Evolutionary conservation across 1,140 invertebrate genomes (phyloP).

Genomic region (Drosophila cardini): DNA sequence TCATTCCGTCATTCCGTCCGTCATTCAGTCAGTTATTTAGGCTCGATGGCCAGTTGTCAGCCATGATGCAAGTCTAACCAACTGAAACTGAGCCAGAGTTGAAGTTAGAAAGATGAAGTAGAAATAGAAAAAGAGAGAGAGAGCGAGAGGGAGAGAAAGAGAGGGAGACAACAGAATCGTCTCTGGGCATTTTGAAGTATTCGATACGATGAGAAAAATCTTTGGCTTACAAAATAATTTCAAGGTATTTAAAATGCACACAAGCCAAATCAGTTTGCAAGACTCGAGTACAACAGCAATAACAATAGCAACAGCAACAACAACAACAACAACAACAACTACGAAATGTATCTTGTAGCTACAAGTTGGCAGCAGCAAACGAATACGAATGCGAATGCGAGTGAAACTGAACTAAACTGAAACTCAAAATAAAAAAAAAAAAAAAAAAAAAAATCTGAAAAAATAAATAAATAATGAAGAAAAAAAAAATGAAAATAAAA

Average conservation of each 20-base stretch:
- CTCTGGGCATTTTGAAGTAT: constrained; percentile 52
- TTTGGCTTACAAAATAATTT: constrained; percentile 71
- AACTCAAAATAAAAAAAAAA: constrained; percentile 52
- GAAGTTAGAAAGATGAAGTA: constrained; percentile 1
- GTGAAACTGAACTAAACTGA: constrained; percentile 74
- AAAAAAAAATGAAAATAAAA: constrained; percentile 65
- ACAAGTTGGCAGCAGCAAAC: constrained; percentile 64
- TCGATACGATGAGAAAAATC: constrained; percentile 71
- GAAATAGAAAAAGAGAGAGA: background rate
- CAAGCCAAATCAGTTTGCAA: constrained; percentile 58
- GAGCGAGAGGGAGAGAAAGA: background rate
- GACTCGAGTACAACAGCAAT: constrained; percentile 47
- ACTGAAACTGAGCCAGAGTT: constrained; percentile 38
- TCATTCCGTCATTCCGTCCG: constrained; percentile 41
- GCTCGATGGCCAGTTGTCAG: constrained; percentile 31
- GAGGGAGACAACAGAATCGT: constrained; percentile 5
- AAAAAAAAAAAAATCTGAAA: constrained; percentile 47
- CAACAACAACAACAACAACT: constrained; percentile 36
- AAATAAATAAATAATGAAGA: constrained; percentile 45
- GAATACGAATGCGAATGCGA: constrained; percentile 61
- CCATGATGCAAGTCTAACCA: constrained; percentile 51
- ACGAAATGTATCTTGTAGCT: constrained; percentile 72
- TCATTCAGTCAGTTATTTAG: constrained; percentile 26
- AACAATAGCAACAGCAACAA: constrained; percentile 28
- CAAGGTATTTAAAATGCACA: constrained; percentile 81